A percentile compares a stretch with the other conserved stretches of the same genome.
phyloP scores from a whole-genome alignment of 1,140 invertebrate genomes.

The Nixonia krombeini region DNA sequence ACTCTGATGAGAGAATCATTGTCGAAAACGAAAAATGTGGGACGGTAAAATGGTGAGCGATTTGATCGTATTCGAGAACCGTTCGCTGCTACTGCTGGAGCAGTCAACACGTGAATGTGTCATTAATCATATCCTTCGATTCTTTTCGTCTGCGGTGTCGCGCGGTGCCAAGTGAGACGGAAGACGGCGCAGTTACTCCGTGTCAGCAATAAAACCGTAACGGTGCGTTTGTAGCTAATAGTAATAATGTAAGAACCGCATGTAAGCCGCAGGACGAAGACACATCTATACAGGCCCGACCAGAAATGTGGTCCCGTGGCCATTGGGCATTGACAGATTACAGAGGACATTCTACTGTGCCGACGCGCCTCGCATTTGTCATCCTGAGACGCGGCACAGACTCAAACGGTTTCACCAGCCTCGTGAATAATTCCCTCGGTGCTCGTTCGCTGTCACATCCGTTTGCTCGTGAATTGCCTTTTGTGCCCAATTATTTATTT shows the following conservation, averaged over 20 bases:
- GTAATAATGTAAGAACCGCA: constrained; percentile 61
- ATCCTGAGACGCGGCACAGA: constrained; percentile 36
- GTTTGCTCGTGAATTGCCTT: constrained; percentile 19
- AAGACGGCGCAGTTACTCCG: constrained; percentile 47
- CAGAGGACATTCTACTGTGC: constrained; percentile 52
- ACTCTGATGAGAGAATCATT: too few species aligned
- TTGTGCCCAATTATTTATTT: constrained; percentile 45
- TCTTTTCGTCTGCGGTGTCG: constrained; percentile 35
- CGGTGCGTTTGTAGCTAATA: constrained; percentile 59
- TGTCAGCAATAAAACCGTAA: constrained; percentile 62
- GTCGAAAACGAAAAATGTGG: too few species aligned
- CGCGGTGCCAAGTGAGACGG: constrained; percentile 30
- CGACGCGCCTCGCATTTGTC: constrained; percentile 54
- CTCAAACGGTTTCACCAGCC: constrained; percentile 41
- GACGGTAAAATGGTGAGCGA: constrained; percentile 8
- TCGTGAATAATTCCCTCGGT: constrained; percentile 46
- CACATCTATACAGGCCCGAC: constrained; percentile 31
- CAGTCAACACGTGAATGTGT: constrained; percentile 47
- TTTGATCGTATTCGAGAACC: constrained; percentile 47
- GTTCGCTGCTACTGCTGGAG: constrained; percentile 42
- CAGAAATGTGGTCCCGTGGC: constrained; percentile 47
- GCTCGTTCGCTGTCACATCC: constrained; percentile 23
- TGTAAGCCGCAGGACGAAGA: constrained; percentile 43
- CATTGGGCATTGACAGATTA: constrained; percentile 55
- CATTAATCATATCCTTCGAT: constrained; percentile 64